Percentiles rank a stretch among this genome's conserved stretches.
These are phyloP conservation scores for Pangasius djambal DNA, from an alignment of 2,797 vertebrate species.

Conservation along the genomic window DNA sequence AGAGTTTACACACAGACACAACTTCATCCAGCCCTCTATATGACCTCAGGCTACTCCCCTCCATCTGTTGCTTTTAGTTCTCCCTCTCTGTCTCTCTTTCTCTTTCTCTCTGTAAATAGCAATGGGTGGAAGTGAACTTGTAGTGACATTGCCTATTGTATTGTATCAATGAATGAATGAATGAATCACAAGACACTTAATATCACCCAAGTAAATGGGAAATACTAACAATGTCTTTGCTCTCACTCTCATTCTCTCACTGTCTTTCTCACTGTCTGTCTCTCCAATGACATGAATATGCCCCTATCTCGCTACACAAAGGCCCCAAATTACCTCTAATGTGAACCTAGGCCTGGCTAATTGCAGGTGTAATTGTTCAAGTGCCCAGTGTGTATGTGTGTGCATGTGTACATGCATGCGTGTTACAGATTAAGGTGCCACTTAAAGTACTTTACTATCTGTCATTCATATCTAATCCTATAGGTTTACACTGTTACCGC, in stretches of 20 bases:
- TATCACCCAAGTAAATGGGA: constrained; percentile 20
- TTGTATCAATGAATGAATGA: constrained; percentile 28
- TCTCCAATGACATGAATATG: constrained; percentile 46
- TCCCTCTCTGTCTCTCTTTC: constrained; percentile 1
- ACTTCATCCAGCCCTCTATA: constrained; percentile 22
- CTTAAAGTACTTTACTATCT: constrained; percentile 47
- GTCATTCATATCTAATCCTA: constrained; percentile 58
- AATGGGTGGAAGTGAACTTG: constrained; percentile 42
- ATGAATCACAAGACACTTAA: constrained; percentile 39
- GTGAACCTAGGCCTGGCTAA: constrained; percentile 62
- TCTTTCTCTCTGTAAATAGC: constrained; percentile 25
- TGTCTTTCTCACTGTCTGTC: constrained; percentile 15
- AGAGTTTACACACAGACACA: constrained; percentile 23
- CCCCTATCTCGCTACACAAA: constrained; percentile 54
- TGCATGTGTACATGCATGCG: constrained; percentile 48
- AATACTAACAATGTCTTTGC: constrained; percentile 3
- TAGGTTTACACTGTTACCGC: constrained; percentile 52
- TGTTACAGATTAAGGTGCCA: constrained; percentile 51
- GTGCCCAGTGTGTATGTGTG: constrained; percentile 42
- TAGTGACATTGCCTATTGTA: constrained; percentile 37
- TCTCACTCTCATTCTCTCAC: not conserved
- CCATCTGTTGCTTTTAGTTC: constrained; percentile 33
- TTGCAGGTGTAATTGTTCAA: constrained; percentile 72
- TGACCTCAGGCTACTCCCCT: constrained; percentile 26
- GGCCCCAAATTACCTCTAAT: constrained; percentile 48